Conservation (phyloP, 1,140 invertebrate species). For the Kradibia gibbosae region DNA sequence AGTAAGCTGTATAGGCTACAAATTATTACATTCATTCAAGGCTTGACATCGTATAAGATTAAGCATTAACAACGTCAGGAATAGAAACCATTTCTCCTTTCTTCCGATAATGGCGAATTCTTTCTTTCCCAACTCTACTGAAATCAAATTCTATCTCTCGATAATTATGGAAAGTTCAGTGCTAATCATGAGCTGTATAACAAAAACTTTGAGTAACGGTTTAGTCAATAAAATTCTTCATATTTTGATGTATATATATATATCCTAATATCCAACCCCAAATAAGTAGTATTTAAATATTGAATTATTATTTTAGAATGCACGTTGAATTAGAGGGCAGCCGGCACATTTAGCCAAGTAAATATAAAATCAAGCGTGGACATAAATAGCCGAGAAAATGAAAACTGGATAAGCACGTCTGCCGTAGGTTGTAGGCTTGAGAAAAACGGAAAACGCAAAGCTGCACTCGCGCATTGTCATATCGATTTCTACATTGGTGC, state of each 20-base stretch:
- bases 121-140: neutral
- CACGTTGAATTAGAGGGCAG: too few relatives aligned
- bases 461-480: constrained; percentile 2
- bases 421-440: neutral
- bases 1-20: neutral
- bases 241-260: too few relatives aligned
- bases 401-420: neutral
- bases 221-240: too few relatives aligned
- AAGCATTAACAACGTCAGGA: neutral
- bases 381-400: neutral
- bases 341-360: too few relatives aligned
- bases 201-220: too few relatives aligned
- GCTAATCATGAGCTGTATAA: too few relatives aligned
- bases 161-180: too few relatives aligned
- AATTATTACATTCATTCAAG: neutral
- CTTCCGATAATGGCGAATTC: neutral
- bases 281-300: too few relatives aligned
- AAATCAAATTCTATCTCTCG: too few relatives aligned
- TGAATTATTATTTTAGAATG: too few relatives aligned
- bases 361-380: too few relatives aligned
- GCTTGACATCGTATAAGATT: neutral
- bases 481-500: constrained; percentile 31
- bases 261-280: too few relatives aligned
- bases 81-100: neutral
- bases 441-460: neutral